Evolutionary conservation across 2,888 invertebrate species (phyloP).

Genomic region (Strigamia maritima): DNA sequence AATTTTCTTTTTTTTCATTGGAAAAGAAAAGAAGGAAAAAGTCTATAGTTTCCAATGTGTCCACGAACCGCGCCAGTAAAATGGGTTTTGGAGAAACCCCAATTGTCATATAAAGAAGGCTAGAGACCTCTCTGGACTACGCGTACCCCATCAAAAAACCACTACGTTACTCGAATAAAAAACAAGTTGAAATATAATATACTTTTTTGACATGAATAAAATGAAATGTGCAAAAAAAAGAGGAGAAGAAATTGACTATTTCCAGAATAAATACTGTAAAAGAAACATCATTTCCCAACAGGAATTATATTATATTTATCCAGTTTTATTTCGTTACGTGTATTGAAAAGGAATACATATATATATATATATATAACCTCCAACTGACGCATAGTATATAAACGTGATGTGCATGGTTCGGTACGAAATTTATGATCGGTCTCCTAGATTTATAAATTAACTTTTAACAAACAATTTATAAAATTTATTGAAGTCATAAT

Average conservation of each 20-base stretch:
- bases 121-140: constrained; percentile 12
- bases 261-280: background rate
- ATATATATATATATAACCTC: background rate
- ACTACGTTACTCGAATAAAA: constrained; percentile 14
- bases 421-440: background rate
- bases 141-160: constrained; percentile 27
- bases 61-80: constrained; percentile 23
- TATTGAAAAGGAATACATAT: background rate
- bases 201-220: constrained; percentile 20
- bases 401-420: constrained; percentile 1
- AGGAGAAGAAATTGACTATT: background rate
- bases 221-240: background rate
- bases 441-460: constrained; percentile 23
- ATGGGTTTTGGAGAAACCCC: constrained; percentile 24
- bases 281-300: background rate
- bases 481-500: constrained; percentile 10
- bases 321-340: background rate
- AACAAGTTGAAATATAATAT: constrained; percentile 21
- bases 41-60: constrained; percentile 1
- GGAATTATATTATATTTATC: background rate
- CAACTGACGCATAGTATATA: background rate
- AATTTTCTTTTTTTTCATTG: background rate
- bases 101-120: constrained; percentile 32
- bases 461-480: constrained; percentile 5
- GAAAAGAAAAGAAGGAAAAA: background rate